Percentiles rank a stretch among this genome's conserved stretches.
phyloP scores from a whole-genome alignment of 1,140 invertebrate species.

The Agraylea sexmaculata region DNA sequence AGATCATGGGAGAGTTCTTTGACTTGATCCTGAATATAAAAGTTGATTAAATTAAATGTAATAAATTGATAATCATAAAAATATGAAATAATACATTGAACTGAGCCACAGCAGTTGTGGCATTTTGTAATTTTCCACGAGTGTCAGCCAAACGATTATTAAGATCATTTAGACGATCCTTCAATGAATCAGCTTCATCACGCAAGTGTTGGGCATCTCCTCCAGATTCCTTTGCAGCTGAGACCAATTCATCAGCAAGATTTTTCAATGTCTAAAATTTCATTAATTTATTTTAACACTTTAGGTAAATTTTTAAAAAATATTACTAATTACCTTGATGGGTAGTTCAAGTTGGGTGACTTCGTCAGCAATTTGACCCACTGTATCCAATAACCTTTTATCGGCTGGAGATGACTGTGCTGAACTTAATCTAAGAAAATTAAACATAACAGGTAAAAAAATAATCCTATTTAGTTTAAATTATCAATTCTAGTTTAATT shows the following conservation, averaged over 20 bases:
- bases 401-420: conserved; percentile 16
- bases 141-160: conserved; percentile 66
- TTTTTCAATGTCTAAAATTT: conserved; percentile 12
- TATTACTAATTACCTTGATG: conserved; percentile 17
- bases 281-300: too few species aligned
- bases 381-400: conserved; percentile 17
- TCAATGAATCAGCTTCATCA: conserved; percentile 65
- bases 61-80: neutral
- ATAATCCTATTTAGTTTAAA: neutral
- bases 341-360: conserved; percentile 31
- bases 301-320: too few species aligned
- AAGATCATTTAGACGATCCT: conserved; percentile 67
- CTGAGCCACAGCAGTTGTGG: conserved; percentile 72
- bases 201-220: conserved; percentile 62
- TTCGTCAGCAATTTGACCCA: conserved; percentile 44
- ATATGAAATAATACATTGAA: conserved; percentile 47
- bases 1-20: conserved; percentile 67
- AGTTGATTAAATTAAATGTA: conserved; percentile 7
- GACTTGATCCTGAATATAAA: conserved; percentile 52
- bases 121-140: conserved; percentile 70
- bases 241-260: conserved; percentile 41
- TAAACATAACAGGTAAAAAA: neutral
- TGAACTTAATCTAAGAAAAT: conserved; percentile 10
- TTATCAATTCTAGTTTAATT: neutral
- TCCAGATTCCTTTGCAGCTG: conserved; percentile 40